phyloP scores from a whole-genome alignment of 1,140 invertebrate genomes.

The Brachionus calyciflorus region DNA sequence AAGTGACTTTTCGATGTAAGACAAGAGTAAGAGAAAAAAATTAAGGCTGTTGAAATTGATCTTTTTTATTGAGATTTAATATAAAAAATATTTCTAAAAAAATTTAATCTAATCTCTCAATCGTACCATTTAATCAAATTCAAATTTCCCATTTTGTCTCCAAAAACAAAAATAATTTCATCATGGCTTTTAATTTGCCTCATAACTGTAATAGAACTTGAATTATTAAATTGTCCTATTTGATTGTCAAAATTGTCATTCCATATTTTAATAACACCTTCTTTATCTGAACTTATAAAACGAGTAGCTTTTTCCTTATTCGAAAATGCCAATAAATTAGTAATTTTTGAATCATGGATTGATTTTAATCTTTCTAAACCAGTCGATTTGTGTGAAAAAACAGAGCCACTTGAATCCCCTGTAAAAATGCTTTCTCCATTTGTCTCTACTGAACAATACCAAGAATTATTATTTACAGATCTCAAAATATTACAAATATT shows the following conservation, averaged over 20 bases:
- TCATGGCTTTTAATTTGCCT: not conserved
- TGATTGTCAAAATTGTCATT: not conserved
- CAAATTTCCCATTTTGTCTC: constrained; percentile 22
- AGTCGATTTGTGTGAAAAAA: not conserved
- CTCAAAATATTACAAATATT: not conserved
- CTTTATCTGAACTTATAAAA: constrained; percentile 55
- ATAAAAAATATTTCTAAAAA: too few species aligned
- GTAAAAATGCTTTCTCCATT: not conserved
- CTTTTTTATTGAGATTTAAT: too few species aligned
- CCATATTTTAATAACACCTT: constrained; percentile 57
- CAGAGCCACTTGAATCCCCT: not conserved
- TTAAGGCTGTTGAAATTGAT: too few species aligned
- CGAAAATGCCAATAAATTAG: constrained; percentile 2
- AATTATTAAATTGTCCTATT: constrained; percentile 32
- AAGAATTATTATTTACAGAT: too few species aligned
- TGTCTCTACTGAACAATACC: constrained; percentile 3
- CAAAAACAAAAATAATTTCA: constrained; percentile 25
- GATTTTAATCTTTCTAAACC: not conserved
- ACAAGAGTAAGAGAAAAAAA: too few species aligned
- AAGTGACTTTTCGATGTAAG: too few species aligned
- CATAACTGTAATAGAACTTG: not conserved
- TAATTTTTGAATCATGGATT: constrained; percentile 5
- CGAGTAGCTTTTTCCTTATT: not conserved
- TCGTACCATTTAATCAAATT: constrained; percentile 20
- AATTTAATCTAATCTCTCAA: too few species aligned